Evolutionary conservation across 2,113 vertebrate species (phyloP).

Genomic region (Chamaea fasciata): DNA sequence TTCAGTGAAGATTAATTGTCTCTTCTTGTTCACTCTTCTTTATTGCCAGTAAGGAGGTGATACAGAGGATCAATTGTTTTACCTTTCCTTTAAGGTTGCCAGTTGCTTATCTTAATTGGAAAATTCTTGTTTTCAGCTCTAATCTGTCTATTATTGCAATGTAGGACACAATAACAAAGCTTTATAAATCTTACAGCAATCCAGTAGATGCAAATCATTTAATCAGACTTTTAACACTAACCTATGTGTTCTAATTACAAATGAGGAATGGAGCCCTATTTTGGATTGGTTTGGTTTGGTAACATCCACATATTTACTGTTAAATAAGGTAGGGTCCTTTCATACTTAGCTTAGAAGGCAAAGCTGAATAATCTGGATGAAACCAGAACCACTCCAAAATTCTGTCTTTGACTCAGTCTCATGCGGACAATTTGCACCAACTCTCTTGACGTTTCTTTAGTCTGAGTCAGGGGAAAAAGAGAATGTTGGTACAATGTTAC

Average conservation of each 20-base stretch:
- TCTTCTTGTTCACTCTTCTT: not conserved
- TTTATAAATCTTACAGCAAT: not conserved
- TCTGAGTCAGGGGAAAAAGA: not conserved
- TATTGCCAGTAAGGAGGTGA: not conserved
- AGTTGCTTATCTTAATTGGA: not conserved
- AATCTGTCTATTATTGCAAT: conserved; percentile 8
- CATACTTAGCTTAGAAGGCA: not conserved
- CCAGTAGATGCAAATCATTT: not conserved
- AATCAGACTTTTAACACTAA: not conserved
- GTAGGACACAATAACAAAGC: not conserved
- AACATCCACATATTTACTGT: not conserved
- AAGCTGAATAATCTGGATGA: not conserved
- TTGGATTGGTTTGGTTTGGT: not conserved
- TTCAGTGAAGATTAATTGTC: not conserved
- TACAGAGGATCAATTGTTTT: not conserved
- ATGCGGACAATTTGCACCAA: not conserved
- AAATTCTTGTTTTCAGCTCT: not conserved
- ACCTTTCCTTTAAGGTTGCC: not conserved
- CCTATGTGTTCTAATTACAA: not conserved
- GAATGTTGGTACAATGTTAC: not conserved
- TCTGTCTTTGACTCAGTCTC: not conserved
- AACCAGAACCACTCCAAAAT: not conserved
- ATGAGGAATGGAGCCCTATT: not conserved
- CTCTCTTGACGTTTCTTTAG: not conserved
- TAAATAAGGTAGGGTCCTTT: not conserved